Conservation (phyloP, 1,140 invertebrate genomes). For the Atopsyche davidsoni region DNA sequence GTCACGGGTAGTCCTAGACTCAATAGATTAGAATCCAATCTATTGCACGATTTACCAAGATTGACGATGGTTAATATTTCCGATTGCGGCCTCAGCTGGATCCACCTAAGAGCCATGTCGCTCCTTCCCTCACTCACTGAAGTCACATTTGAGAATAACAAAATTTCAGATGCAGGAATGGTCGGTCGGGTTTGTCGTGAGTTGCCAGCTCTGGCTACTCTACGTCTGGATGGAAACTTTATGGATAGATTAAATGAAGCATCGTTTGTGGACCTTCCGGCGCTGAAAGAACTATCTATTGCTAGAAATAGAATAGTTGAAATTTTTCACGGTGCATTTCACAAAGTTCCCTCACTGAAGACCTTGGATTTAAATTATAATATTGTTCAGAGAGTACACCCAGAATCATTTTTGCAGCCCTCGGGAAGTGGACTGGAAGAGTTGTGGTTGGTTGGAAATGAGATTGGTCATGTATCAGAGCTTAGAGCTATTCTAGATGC, state of each 20-base stretch:
- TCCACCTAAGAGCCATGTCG: slow-evolving; percentile 70
- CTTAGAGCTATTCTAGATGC: slow-evolving; percentile 65
- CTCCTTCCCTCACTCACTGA: slow-evolving; percentile 65
- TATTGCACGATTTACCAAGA: slow-evolving; percentile 67
- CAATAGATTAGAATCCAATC: slow-evolving; percentile 60
- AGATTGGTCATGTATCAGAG: slow-evolving; percentile 65
- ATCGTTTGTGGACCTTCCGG: slow-evolving; percentile 72
- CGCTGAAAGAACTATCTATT: slow-evolving; percentile 62
- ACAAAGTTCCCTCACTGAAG: slow-evolving; percentile 65
- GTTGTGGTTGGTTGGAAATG: slow-evolving; percentile 67
- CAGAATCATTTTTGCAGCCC: slow-evolving; percentile 70
- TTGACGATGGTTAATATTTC: slow-evolving; percentile 70
- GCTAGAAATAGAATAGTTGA: slow-evolving; percentile 69
- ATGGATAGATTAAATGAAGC: slow-evolving; percentile 67
- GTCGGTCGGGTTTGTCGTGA: slow-evolving; percentile 70
- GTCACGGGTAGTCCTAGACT: slow-evolving; percentile 63
- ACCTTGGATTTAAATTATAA: slow-evolving; percentile 74
- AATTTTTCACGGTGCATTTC: slow-evolving; percentile 71
- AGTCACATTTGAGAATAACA: slow-evolving; percentile 64
- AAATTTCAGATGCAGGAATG: slow-evolving; percentile 68
- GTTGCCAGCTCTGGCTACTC: slow-evolving; percentile 59
- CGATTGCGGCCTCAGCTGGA: slow-evolving; percentile 67
- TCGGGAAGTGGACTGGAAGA: slow-evolving; percentile 68
- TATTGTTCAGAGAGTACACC: slow-evolving; percentile 67
- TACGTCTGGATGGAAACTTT: slow-evolving; percentile 65